phyloP scores from a whole-genome alignment of 2,797 vertebrate genomes.

The Scleropages formosus region DNA sequence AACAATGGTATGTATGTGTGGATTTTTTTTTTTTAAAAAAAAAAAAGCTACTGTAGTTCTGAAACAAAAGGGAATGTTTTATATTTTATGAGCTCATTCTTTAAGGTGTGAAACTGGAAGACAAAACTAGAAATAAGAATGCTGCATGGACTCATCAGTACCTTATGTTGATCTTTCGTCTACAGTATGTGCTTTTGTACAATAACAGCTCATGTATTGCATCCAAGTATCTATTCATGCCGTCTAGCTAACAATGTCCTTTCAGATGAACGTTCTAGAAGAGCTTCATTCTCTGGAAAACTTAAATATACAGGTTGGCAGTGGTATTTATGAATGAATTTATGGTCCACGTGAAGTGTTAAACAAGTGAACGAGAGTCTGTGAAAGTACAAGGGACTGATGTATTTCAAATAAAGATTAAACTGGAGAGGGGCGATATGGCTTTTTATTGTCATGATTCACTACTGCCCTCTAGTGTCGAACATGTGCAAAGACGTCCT shows the following conservation, averaged over 20 bases:
- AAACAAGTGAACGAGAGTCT: neutral
- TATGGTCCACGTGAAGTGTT: neutral
- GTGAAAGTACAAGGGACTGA: neutral
- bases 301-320: neutral
- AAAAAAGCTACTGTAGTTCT: too few species aligned
- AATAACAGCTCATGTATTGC: neutral
- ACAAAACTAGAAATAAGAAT: neutral
- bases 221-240: neutral
- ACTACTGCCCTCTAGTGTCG: constrained; percentile 63
- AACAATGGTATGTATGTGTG: neutral
- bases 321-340: neutral
- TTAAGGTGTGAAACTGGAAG: neutral
- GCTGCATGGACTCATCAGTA: neutral
- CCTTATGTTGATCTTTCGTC: neutral
- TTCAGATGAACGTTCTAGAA: too few species aligned
- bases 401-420: neutral
- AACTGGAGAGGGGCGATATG: constrained; percentile 5
- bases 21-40: too few species aligned
- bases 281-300: neutral
- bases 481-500: constrained; percentile 43
- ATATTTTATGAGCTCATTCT: neutral
- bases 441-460: constrained; percentile 43
- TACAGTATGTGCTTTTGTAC: neutral
- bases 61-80: neutral
- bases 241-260: neutral